Evolutionary conservation across 2,797 vertebrate genomes (phyloP), one percentile per base, ranked within the genome.

Genomic region (Lacerta viridis): DNA sequence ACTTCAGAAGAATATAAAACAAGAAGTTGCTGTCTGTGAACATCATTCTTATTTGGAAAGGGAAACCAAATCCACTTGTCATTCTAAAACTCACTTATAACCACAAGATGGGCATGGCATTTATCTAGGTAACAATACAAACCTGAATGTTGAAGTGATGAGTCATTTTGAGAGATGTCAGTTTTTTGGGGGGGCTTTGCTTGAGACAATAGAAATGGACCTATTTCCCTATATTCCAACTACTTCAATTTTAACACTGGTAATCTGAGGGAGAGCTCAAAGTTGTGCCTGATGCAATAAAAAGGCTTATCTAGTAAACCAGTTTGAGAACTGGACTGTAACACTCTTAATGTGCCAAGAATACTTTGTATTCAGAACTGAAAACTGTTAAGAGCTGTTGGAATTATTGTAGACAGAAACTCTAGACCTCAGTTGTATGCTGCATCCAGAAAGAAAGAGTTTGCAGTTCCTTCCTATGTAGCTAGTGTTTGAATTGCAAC

Each of bases 1-100:
- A 81, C 89, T 76, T 88, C 17, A 84, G 23, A 93, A 75, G 46
- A 88, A 84, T 71, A 36, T 25, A 39, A n/a, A 88, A 77, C 36
- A 91, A 83, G 2, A 46, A 90, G 41, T n/a, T 23, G 18, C 25
- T 71, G 66, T 25, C 82, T 9, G 0, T 50, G 36, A 92, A 29
- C 1, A 46, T 25, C 0, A 27, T 46, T 87, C 83, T 1, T 81
- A 7, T 89, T 78, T 69, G 81, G 87, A 88, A 81, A n/a, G 8
- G 8, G 1, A 66, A 90, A 50, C 4, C 5, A 1, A 83, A 41
- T 82, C 33, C 80, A 0, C 11, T 29, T n/a, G 43, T 25, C 27
- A 6, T 80, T 92, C 90, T 39, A 88, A 93, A 39, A 64, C 55
- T 6, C 29, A 36, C 27, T 81, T 86, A 1, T 0, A 33, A 10